Evolutionary conservation across 2,113 vertebrate species (phyloP).

Genomic region (Bubalus kerabau): DNA sequence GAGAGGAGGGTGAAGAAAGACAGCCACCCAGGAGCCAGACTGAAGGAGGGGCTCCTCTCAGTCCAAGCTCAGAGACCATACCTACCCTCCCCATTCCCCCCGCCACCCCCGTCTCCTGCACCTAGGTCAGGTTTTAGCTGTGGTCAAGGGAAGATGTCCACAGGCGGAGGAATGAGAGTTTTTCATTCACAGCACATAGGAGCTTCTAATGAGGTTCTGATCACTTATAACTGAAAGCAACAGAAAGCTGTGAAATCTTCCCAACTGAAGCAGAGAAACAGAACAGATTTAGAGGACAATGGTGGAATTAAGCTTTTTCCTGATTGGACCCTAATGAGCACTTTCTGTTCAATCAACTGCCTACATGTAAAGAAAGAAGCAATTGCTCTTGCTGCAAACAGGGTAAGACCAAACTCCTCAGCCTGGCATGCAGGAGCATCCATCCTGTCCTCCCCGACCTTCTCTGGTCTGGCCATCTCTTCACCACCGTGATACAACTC

Average conservation of each 20-base stretch:
- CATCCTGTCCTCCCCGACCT: not conserved
- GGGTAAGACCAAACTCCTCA: not conserved
- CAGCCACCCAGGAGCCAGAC: not conserved
- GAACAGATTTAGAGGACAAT: not conserved
- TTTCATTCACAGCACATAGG: not conserved
- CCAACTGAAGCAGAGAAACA: not conserved
- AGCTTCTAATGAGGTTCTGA: not conserved
- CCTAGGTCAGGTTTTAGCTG: not conserved
- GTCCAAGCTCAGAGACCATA: not conserved
- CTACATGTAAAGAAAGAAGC: not conserved
- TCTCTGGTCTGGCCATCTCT: not conserved
- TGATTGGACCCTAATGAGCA: not conserved
- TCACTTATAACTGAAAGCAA: not conserved
- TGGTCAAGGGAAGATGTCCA: not conserved
- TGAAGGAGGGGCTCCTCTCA: not conserved
- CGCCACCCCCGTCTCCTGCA: rapidly evolving
- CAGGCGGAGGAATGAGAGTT: not conserved
- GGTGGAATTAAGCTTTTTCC: not conserved
- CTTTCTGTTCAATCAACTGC: not conserved
- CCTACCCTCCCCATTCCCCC: rapidly evolving
- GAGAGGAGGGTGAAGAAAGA: not conserved
- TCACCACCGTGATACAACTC: too few relatives aligned
- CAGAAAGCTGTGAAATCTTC: not conserved
- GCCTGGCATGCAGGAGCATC: too few relatives aligned
- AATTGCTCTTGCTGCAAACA: not conserved